Evolutionary conservation across 2,797 vertebrate species (phyloP).

Genomic region (Acomys russatus): DNA sequence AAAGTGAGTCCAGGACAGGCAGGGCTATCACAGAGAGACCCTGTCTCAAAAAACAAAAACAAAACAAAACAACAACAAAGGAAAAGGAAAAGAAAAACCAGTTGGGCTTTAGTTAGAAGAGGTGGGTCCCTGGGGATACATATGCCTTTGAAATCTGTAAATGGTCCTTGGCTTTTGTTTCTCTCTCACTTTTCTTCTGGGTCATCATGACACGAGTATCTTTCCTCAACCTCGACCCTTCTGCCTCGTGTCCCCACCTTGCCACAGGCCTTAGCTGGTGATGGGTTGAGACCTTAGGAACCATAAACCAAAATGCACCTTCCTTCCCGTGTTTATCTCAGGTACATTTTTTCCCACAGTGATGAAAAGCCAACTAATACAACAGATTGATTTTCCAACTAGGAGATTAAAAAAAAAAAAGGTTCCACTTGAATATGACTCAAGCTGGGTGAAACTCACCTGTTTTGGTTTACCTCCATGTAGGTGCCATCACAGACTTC

Average conservation of each 20-base stretch:
- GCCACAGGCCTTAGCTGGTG: neutral
- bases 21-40: too few relatives aligned
- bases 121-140: too few relatives aligned
- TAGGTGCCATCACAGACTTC: conserved; percentile 91
- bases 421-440: conserved; percentile 41
- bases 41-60: too few relatives aligned
- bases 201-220: neutral
- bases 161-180: neutral
- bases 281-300: neutral
- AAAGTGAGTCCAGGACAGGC: too few relatives aligned
- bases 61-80: too few relatives aligned
- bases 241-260: neutral
- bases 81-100: too few relatives aligned
- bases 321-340: neutral
- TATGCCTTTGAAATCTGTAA: neutral
- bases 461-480: conserved; percentile 89
- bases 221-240: neutral
- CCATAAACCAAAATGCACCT: too few relatives aligned
- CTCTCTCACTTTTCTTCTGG: neutral
- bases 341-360: neutral
- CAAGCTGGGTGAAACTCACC: conserved; percentile 85
- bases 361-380: neutral
- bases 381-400: neutral
- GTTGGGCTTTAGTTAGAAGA: neutral
- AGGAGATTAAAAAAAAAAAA: neutral